Conservation (phyloP, 1,140 invertebrate species). For the Whitmania pigra region DNA sequence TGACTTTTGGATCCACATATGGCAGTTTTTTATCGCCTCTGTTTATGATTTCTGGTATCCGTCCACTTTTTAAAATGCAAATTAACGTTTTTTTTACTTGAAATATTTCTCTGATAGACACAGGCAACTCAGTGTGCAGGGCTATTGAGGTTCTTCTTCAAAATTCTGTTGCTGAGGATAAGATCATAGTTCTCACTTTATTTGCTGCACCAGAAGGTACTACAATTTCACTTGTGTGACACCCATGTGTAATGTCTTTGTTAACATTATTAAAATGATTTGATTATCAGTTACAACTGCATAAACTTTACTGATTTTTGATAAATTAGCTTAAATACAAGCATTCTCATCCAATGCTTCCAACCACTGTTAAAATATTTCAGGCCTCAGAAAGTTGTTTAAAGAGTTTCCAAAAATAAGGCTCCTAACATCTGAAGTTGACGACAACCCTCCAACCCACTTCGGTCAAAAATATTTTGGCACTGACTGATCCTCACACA, state of each 20-base stretch:
- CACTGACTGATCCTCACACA: slow-evolving; percentile 59
- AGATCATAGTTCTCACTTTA: slow-evolving; percentile 86
- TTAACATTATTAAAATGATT: slow-evolving; percentile 21
- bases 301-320: too few species aligned
- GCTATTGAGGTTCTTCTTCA: slow-evolving; percentile 84
- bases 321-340: too few species aligned
- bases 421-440: slow-evolving; percentile 85
- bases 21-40: too few species aligned
- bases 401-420: slow-evolving; percentile 78
- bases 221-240: background rate
- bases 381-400: slow-evolving; percentile 71
- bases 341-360: too few species aligned
- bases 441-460: slow-evolving; percentile 88
- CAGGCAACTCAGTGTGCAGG: slow-evolving; percentile 85
- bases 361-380: slow-evolving; percentile 3
- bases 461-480: slow-evolving; percentile 98
- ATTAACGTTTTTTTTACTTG: too few species aligned
- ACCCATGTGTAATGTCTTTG: background rate
- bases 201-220: slow-evolving; percentile 73
- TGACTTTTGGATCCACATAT: too few species aligned
- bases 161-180: slow-evolving; percentile 78
- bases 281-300: too few species aligned
- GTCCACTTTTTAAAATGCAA: too few species aligned
- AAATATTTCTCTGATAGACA: slow-evolving; percentile 43
- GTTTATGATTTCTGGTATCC: too few species aligned